Evolutionary conservation across 2,113 vertebrate species (phyloP), one percentile per base, ranked within the genome.

Genomic region (Xenopus tropicalis): DNA sequence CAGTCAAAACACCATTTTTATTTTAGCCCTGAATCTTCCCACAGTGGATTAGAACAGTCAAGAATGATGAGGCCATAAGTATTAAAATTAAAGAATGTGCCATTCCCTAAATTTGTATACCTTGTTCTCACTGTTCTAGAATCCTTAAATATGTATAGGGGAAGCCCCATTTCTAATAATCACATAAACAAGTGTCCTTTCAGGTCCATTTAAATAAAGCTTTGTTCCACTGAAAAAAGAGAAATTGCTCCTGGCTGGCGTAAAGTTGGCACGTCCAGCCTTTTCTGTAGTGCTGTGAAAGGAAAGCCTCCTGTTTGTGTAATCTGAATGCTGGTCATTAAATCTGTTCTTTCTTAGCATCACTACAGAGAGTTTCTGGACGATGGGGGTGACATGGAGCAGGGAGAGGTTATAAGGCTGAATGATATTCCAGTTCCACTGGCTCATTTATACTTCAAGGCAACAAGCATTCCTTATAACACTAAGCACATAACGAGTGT

Each of bases 151-250:
- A 13, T 48, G 44, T 48, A 16, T 16, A 48, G 14, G 3, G 11
- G 11, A 66, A 73, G 57, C 25, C 66, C 52, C 44, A 58, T 37
- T 10, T 10, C 22, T 23, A 74, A 61, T 61, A 74, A 61, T 61
- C 67, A 42, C 23, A 19, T 67, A 74, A 52, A 74, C 64, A 74
- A 74, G 44, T 22, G 54, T 73, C 54, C 19, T 74, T 74, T 59
- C 56, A 68, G 20, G 8, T 21, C 29, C 37, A 44, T 46, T 68
- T 43, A 74, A 74, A 68, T 68, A 74, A 74, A 68, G 64, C 72
- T 68, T 56, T 74, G 72, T 74, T 74, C 72, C 37, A 56, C 65
- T 42, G 65, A 56, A 57, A 58, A 46, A 68, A 44, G 46, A 74
- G 66, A 68, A 61, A 68, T 43, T 43, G 23, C 52, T 37, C 37